Conservation (phyloP, 2,797 vertebrate species). For the Danio tinwini region DNA sequence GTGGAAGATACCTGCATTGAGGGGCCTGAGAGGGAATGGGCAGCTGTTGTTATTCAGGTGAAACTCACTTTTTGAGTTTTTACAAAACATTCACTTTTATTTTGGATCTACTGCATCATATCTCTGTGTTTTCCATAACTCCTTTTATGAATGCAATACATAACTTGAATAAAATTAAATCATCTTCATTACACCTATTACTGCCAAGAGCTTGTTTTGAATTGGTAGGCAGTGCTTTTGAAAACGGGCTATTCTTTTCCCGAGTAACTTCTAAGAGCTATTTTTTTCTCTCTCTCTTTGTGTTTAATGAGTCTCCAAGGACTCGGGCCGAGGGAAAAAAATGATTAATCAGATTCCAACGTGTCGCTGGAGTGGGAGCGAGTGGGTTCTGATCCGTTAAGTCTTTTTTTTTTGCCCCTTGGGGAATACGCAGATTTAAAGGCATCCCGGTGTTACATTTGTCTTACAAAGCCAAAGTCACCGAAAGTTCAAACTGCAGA, state of each 20-base stretch:
- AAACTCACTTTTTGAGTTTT: not conserved
- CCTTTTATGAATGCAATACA: conserved; percentile 49
- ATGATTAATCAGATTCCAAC: conserved; percentile 96
- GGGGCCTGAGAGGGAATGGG: conserved; percentile 58
- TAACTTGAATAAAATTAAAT: conserved; percentile 53
- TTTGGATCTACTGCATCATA: conserved; percentile 20
- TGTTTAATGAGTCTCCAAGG: conserved; percentile 86
- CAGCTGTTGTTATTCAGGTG: conserved; percentile 92
- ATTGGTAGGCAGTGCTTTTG: conserved; percentile 52
- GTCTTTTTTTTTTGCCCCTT: conserved; percentile 70
- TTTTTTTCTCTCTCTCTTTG: conserved; percentile 62
- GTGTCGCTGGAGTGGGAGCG: conserved; percentile 85
- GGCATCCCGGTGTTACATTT: conserved; percentile 90
- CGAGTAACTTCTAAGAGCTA: conserved; percentile 57
- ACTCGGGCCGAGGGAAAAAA: conserved; percentile 71
- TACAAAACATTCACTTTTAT: not conserved
- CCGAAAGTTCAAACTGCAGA: conserved; percentile 97
- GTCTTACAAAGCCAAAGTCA: conserved; percentile 92
- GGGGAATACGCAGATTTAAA: conserved; percentile 91
- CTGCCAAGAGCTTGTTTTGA: conserved; percentile 50
- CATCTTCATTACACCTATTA: conserved; percentile 52
- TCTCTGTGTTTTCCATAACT: conserved; percentile 39
- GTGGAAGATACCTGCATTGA: conserved; percentile 22
- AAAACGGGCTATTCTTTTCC: conserved; percentile 63
- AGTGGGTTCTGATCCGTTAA: conserved; percentile 85